Base-by-base conservation (phyloP, 30 jellyfish, hydroid and myxozoan species). In the Catostylus mosaicus region DNA sequence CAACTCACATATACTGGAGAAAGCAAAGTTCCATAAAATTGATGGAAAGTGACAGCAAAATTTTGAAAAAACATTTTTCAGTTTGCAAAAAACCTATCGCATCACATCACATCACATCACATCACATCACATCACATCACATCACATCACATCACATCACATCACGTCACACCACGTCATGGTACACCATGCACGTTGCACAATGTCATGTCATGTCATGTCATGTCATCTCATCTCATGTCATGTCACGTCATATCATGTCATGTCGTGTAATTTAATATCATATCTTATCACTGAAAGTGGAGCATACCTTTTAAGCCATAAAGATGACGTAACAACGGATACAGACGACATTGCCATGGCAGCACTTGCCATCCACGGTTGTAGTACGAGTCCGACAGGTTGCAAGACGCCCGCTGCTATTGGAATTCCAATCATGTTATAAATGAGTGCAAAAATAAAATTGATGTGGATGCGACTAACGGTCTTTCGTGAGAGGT, bases 351-450 rank as follows among this genome's bases (percentile, higher is more conserved):
- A 96, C 78, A 90, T 37, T 45, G 98, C 99, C 99, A 96, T 96
- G 33, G 99, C 98, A 63, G 90, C 96, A 78, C 98, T 88, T 12
- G 99, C 99, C 98, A 96, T 91, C 99, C 99, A 96, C 26, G 99
- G 99, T 43, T 96, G 96, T 30, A 96, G 87, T 10, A 90, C 97
- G 26, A 96, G 70, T 1, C 98, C 98, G 50, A 92, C 45, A 33
- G 97, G 96, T 30, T 82, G 90, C n/a, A 96, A 84, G 43, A 88
- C 86, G 54, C 99, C 99, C 19, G 99, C 99, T 0, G 99, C 98
- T 31, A 96, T 89, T 18, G 99, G 99, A 1, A 96, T 95, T 2
- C 98, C 98, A 23, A 96, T 90, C 82, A 96, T 52, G 65, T 96
- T 96, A 88, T 96, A 96, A 1, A 96, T 63, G 30, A 91, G 88